Evolutionary conservation across 2,797 vertebrate genomes (phyloP).

Genomic region (Periparus ater): DNA sequence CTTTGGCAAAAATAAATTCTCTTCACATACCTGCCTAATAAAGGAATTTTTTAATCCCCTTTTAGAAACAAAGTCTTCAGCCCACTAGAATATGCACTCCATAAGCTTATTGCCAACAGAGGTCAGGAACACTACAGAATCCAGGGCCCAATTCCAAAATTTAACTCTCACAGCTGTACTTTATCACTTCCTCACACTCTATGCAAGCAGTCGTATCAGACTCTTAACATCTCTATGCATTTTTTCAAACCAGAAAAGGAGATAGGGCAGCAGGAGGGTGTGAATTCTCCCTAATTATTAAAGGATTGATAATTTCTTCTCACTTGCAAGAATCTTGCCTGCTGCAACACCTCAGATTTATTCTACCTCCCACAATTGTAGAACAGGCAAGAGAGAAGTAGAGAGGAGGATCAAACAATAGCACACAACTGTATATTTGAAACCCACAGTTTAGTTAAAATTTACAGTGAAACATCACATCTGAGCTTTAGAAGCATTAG

Average conservation of each 20-base stretch:
- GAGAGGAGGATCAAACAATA: neutral
- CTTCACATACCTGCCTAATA: neutral
- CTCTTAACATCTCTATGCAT: neutral
- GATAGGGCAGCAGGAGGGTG: neutral
- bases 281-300: neutral
- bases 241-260: neutral
- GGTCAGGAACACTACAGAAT: neutral
- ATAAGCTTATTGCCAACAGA: neutral
- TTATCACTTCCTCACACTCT: neutral
- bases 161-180: neutral
- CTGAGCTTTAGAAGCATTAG: neutral
- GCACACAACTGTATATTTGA: neutral
- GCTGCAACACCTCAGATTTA: neutral
- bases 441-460: neutral
- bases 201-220: neutral
- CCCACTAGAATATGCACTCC: neutral
- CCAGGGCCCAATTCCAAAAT: neutral
- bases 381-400: neutral
- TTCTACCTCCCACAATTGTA: neutral
- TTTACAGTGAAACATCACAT: neutral
- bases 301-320: neutral
- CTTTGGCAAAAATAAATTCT: neutral
- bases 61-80: neutral
- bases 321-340: neutral
- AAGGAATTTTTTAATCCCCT: neutral